Percentiles rank a stretch among this genome's conserved stretches.
phyloP scores from a whole-genome alignment of 1,140 invertebrate species.

The Sitophilus oryzae region DNA sequence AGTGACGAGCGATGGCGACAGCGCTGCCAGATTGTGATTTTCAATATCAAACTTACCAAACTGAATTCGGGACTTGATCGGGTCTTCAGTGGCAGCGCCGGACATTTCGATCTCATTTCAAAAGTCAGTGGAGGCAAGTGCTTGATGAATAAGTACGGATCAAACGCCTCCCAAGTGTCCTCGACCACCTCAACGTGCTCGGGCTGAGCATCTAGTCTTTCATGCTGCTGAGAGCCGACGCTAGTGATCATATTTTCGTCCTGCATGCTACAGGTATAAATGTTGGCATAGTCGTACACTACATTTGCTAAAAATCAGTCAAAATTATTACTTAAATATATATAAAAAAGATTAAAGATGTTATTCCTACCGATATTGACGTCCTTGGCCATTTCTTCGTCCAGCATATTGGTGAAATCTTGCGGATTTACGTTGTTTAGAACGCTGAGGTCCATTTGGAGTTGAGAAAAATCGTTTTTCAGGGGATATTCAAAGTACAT shows the following conservation, averaged over 20 bases:
- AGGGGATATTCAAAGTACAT: slow-evolving; percentile 41
- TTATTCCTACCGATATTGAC: slow-evolving; percentile 32
- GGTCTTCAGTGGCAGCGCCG: slow-evolving; percentile 88
- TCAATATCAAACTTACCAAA: slow-evolving; percentile 80
- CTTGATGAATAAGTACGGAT: slow-evolving; percentile 89
- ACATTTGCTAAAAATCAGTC: slow-evolving; percentile 19
- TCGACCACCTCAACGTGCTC: slow-evolving; percentile 50
- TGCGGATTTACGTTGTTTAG: slow-evolving; percentile 41
- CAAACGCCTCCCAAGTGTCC: slow-evolving; percentile 73
- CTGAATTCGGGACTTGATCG: slow-evolving; percentile 90
- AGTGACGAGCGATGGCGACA: too few species aligned
- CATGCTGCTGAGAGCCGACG: slow-evolving; percentile 43
- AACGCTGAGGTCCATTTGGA: slow-evolving; percentile 39
- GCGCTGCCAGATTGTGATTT: too few species aligned
- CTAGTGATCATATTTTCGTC: slow-evolving; percentile 33
- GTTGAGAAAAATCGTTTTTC: slow-evolving; percentile 39
- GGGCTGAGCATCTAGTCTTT: slow-evolving; percentile 46
- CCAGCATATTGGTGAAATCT: slow-evolving; percentile 41
- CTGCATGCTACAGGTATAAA: slow-evolving; percentile 33
- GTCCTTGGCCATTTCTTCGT: slow-evolving; percentile 42
- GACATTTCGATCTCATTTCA: slow-evolving; percentile 78
- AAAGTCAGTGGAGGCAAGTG: slow-evolving; percentile 83
- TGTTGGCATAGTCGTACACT: slow-evolving; percentile 39
- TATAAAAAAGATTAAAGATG: too few species aligned
- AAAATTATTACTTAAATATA: too few species aligned